Conservation (phyloP, 2,797 vertebrate species). For the Sarcophilus harrisii region DNA sequence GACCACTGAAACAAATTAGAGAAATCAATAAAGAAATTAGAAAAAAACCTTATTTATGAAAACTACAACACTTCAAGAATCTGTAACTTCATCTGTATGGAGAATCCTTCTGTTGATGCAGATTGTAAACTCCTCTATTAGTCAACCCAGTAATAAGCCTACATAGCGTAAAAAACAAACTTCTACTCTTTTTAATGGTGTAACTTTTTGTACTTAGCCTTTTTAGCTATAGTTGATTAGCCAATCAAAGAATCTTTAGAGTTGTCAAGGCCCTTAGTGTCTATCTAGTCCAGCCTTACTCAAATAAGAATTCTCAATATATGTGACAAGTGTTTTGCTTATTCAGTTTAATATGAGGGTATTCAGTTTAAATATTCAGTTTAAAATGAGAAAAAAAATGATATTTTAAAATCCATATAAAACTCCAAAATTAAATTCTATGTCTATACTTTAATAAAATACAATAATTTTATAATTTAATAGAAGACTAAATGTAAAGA, state of each 20-base stretch:
- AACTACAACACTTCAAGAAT: neutral
- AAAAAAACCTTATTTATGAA: neutral
- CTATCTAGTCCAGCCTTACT: neutral
- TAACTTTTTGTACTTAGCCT: neutral
- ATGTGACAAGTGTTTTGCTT: neutral
- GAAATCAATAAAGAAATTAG: conserved; percentile 19
- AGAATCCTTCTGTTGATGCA: neutral
- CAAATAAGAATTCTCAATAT: neutral
- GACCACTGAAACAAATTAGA: conserved; percentile 52
- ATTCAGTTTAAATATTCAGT: too few species aligned
- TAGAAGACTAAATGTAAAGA: neutral
- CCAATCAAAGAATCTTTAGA: neutral
- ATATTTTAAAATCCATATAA: neutral
- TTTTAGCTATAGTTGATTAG: neutral
- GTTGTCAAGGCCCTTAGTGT: neutral
- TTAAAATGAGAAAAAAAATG: neutral
- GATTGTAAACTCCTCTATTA: neutral
- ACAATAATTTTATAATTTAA: neutral
- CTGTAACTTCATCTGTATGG: neutral
- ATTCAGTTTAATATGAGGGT: neutral
- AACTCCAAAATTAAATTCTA: neutral
- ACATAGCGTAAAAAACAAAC: neutral
- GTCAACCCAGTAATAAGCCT: neutral
- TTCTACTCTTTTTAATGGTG: neutral
- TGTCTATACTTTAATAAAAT: neutral